phyloP scores from a whole-genome alignment of 2,888 invertebrate genomes.

The Brachypterus glaber region DNA sequence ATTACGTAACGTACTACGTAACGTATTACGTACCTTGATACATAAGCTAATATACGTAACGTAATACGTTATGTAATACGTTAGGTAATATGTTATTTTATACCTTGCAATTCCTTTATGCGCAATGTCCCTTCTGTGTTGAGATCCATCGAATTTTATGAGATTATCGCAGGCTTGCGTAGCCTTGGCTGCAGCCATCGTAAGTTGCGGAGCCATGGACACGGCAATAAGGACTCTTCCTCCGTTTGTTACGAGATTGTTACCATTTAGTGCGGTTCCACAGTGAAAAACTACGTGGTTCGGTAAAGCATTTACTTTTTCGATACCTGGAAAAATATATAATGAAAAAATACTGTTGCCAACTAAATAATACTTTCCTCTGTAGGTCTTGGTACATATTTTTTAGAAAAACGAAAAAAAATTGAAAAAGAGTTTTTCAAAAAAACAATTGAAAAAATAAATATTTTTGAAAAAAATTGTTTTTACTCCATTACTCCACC shows the following conservation, averaged over 20 bases:
- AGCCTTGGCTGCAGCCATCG: constrained; percentile 63
- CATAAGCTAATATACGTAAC: constrained; percentile 1
- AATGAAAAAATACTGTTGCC: too few relatives aligned
- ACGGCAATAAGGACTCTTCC: constrained; percentile 85
- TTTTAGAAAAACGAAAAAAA: too few relatives aligned
- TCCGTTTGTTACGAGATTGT: constrained; percentile 60
- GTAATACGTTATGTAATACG: constrained; percentile 5
- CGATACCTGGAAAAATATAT: constrained; percentile 45
- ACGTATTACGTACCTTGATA: too few relatives aligned
- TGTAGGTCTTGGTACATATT: background rate
- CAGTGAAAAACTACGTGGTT: constrained; percentile 71
- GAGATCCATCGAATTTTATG: constrained; percentile 78
- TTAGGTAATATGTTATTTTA: constrained; percentile 6
- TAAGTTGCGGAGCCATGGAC: constrained; percentile 57
- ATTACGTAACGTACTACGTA: too few relatives aligned
- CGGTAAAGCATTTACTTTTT: constrained; percentile 43
- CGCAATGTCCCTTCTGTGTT: constrained; percentile 84
- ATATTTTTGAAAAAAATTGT: too few relatives aligned
- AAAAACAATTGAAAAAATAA: too few relatives aligned
- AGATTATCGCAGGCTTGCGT: constrained; percentile 58
- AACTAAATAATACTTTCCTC: too few relatives aligned
- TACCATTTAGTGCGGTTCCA: constrained; percentile 57
- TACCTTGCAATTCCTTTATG: constrained; percentile 77
- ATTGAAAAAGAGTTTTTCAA: background rate
- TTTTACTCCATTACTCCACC: too few relatives aligned